A percentile compares a stretch with the other conserved stretches of the same genome.
Conservation (phyloP, 2,797 vertebrate genomes). For the Propithecus deckenii region DNA sequence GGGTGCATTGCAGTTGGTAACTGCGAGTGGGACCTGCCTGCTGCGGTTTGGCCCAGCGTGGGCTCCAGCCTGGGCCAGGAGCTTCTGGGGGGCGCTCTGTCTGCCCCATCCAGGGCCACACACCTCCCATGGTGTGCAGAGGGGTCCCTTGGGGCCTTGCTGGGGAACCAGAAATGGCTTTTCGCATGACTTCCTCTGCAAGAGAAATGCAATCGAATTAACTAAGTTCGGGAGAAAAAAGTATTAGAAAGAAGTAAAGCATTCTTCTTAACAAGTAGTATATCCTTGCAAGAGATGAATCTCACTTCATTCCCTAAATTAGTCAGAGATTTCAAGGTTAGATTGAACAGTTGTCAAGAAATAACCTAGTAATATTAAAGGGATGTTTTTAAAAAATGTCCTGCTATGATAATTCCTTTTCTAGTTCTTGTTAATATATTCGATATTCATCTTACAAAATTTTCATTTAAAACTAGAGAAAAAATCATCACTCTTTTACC, state of each 20-base stretch:
- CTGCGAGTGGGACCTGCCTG: no score
- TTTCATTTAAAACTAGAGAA: neutral
- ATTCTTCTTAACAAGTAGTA: neutral
- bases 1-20: no score
- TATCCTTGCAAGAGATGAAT: neutral
- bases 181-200: neutral
- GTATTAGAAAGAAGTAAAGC: neutral
- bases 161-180: neutral
- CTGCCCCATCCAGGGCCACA: neutral
- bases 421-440: neutral
- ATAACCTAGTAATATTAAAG: neutral
- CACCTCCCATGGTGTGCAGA: fast-evolving
- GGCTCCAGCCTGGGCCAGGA: neutral
- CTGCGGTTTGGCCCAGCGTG: fast-evolving
- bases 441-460: neutral
- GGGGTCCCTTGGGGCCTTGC: neutral
- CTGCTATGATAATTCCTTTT: neutral
- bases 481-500: neutral
- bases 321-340: neutral
- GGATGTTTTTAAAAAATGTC: neutral
- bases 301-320: neutral
- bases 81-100: fast-evolving
- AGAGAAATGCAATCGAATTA: neutral
- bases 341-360: neutral
- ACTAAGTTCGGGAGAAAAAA: neutral